phyloP scores from a whole-genome alignment of 1,140 invertebrate genomes.

The Brachionus paranguensis region DNA sequence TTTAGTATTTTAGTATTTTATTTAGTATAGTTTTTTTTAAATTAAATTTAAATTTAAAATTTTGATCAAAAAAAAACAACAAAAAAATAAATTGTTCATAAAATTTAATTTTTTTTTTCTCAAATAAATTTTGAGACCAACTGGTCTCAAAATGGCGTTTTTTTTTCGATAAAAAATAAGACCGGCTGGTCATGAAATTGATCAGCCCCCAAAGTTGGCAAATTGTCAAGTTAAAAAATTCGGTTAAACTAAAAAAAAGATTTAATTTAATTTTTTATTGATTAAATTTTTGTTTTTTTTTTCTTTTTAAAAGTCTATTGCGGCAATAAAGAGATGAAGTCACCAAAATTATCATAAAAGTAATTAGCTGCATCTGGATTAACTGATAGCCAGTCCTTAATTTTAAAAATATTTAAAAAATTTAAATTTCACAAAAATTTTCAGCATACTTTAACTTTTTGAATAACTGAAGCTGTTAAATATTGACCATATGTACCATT shows the following conservation, averaged over 20 bases:
- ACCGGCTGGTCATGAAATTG: no score
- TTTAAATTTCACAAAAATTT: neutral
- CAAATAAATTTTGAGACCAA: no score
- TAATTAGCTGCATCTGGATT: neutral
- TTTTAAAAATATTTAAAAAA: neutral
- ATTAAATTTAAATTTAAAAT: no score
- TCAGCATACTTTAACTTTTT: neutral
- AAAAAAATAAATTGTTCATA: no score
- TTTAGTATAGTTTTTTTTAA: no score
- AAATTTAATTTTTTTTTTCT: no score
- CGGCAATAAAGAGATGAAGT: neutral
- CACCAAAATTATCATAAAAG: neutral
- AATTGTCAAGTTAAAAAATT: no score
- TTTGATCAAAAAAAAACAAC: no score
- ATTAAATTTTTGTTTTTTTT: neutral
- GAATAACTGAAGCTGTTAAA: neutral
- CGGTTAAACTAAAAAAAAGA: neutral
- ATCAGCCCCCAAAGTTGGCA: no score
- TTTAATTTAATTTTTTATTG: neutral
- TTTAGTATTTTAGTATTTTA: no score
- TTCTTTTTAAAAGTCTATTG: neutral
- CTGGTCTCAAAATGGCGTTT: no score
- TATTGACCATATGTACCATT: slow-evolving; percentile 18
- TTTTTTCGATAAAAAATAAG: no score
- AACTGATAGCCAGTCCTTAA: neutral